These are phyloP conservation scores for Kuschelorhynchus macadamiae DNA, from an alignment of 2,888 invertebrate genomes.

Conservation along the genomic window DNA sequence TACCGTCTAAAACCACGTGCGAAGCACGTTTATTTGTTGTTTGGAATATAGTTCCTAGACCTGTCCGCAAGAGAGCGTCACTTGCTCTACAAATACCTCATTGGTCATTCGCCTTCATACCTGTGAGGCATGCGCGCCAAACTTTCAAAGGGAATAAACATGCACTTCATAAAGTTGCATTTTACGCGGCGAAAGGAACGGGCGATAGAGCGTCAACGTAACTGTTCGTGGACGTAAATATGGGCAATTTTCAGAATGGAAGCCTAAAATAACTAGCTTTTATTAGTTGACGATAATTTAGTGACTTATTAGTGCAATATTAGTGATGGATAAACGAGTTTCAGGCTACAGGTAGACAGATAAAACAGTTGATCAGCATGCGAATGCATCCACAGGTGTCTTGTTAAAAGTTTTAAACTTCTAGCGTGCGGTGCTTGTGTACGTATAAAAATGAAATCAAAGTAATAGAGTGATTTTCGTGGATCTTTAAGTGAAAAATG, in stretches of 20 bases:
- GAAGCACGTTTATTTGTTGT: background rate
- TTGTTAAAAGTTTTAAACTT: conserved; percentile 48
- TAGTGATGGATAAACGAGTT: conserved; percentile 7
- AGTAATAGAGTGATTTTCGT: conserved; percentile 34
- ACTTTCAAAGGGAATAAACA: conserved; percentile 56
- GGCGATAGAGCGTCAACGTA: conserved; percentile 28
- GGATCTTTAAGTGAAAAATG: conserved; percentile 25
- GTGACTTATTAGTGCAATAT: conserved; percentile 21
- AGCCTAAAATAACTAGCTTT: conserved; percentile 13
- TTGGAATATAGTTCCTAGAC: conserved; percentile 47
- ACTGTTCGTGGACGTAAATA: conserved; percentile 28
- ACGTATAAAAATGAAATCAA: conserved; percentile 48
- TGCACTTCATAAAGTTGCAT: conserved; percentile 57
- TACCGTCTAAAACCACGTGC: conserved; percentile 30
- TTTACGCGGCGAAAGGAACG: conserved; percentile 52
- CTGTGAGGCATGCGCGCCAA: conserved; percentile 55
- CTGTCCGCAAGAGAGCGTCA: conserved; percentile 54
- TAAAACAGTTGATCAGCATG: conserved; percentile 24
- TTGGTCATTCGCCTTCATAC: conserved; percentile 55
- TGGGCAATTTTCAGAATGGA: conserved; percentile 14
- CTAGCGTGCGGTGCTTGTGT: conserved; percentile 36
- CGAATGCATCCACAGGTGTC: conserved; percentile 57
- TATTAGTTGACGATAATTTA: background rate
- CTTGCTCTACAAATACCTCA: conserved; percentile 48
- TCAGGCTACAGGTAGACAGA: background rate